Base-by-base conservation (phyloP, 1,140 invertebrate species). In the Bombus turneri region DNA sequence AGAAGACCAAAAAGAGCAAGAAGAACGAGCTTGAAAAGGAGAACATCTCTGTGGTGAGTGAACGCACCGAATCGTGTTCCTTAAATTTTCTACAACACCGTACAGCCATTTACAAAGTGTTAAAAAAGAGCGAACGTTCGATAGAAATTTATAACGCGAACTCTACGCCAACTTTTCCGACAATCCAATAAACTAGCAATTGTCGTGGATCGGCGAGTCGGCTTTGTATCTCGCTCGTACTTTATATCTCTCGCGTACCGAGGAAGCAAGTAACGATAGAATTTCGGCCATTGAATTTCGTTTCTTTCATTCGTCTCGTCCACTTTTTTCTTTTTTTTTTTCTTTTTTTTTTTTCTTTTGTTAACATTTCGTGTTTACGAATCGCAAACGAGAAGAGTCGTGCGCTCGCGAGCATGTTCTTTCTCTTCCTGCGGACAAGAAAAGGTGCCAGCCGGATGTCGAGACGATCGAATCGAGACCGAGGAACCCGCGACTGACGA, bases 41-140 rank as follows among this genome's bases (percentile, higher is more conserved):
- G 90, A 96, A 96, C 88, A 96, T 96, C 89, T 96, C 96, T 86
- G 96, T 96, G 94, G 96, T 96, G 93, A 96, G 96, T 96, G 57
- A 28, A 66, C 28, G 37, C 31, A 4, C 0, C 15, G 4, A 3
- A 31, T 8, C 10, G 41, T n/a, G 62, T 34, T 90, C 43, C 53
- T 0, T 59, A 72, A 9, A 57, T 62, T 72, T 78, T 75, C 25
- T 22, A n/a, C 79, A 59, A 43, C 9, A 1, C 53, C 43, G 1
- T 6, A 43, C 13, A 13, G 18, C 3, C 13, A 15, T 66, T 0
- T 6, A 5, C n/a, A 18, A 31, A 4, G 13, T 31, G n/a, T 64
- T 59, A 3, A 59, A 59, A 53, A 53, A 53, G 47, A 53, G 47
- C 1, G 47, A 53, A 53, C 47, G 18, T 53, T 53, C 18, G 47